Percentiles rank a stretch among this genome's conserved stretches.
phyloP scores from a whole-genome alignment of 2,113 vertebrate genomes.

The Sula dactylatra region DNA sequence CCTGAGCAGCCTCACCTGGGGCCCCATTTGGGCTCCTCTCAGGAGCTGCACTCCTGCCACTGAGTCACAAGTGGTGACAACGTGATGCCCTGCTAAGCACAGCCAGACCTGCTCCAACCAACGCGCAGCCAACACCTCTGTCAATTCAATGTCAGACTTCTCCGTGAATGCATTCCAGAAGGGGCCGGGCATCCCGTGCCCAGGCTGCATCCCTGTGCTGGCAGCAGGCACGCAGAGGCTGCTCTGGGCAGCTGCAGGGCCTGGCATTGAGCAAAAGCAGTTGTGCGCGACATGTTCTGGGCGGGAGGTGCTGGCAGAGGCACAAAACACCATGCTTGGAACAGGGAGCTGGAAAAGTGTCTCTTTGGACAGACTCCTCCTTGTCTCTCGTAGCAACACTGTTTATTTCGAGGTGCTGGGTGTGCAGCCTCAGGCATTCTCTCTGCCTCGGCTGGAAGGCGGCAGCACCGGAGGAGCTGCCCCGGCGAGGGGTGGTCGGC shows the following conservation, averaged over 20 bases:
- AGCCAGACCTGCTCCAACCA: not conserved
- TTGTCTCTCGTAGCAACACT: slow-evolving; percentile 7
- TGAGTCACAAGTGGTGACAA: not conserved
- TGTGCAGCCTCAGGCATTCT: not conserved
- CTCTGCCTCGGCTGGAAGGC: not conserved
- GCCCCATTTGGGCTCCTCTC: fast-evolving
- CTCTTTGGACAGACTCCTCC: not conserved
- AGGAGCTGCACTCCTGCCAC: not conserved
- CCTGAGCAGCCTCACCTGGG: not conserved
- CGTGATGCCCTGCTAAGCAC: not conserved
- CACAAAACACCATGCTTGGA: not conserved
- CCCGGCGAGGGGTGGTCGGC: fast-evolving
- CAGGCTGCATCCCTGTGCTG: fast-evolving
- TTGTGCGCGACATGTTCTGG: not conserved
- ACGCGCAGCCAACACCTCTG: not conserved
- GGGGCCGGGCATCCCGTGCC: not conserved
- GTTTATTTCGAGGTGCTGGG: not conserved
- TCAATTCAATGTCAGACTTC: not conserved
- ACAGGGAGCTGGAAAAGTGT: not conserved
- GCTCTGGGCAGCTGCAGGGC: not conserved
- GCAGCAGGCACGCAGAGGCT: not conserved
- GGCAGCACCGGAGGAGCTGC: fast-evolving
- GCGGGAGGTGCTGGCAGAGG: not conserved
- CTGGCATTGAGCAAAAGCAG: slow-evolving; percentile 17
- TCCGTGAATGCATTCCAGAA: fast-evolving